Evolutionary conservation across 2,113 vertebrate species (phyloP), one percentile per base, ranked within the genome.

Genomic region (Etheostoma spectabile): DNA sequence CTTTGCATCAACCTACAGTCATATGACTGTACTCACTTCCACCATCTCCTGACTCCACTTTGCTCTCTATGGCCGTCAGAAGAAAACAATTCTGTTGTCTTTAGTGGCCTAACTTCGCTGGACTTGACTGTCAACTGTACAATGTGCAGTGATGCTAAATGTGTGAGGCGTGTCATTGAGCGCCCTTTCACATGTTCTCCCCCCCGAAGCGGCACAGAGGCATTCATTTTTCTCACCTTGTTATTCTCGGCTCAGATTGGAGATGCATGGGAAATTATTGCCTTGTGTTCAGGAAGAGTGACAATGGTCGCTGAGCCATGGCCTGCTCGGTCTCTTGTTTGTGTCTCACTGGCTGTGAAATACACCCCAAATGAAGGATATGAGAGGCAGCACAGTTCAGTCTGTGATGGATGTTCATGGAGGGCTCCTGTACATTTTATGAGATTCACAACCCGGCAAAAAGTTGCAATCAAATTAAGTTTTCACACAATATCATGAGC

Each of bases 141-240:
- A 51, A 66, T 24, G 30, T 63, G 52, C 51, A n/a, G 56, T 88
- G 89, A 88, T 64, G 77, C 85, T 89, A 84, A 89, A 74, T 53
- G 84, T 62, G 61, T 68, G 24, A 45, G 80, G 56, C 62, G 13
- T 84, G 84, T 87, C 87, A 88, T 81, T 91, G 88, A 77, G 74
- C 48, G 84, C 88, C 88, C 90, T 88, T 78, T 89, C 82, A 77
- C 83, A 62, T 80, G 48, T 1, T n/a, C 77, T 49, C 38, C 35
- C 71, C 71, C 83, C 87, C 38, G 68, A 71, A 52, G 87, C 33
- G 67, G 30, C 60, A 77, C 75, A 56, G n/a, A 8, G 42, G 65
- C 13, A 74, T 88, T 81, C 68, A 74, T 91, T 93, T 27, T 90
- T 90, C 87, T 79, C 90, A 89, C 88, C 89, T 92, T 83, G 78